Base-by-base conservation (phyloP, 1,140 invertebrate genomes). In the Neocloeon triangulifer region DNA sequence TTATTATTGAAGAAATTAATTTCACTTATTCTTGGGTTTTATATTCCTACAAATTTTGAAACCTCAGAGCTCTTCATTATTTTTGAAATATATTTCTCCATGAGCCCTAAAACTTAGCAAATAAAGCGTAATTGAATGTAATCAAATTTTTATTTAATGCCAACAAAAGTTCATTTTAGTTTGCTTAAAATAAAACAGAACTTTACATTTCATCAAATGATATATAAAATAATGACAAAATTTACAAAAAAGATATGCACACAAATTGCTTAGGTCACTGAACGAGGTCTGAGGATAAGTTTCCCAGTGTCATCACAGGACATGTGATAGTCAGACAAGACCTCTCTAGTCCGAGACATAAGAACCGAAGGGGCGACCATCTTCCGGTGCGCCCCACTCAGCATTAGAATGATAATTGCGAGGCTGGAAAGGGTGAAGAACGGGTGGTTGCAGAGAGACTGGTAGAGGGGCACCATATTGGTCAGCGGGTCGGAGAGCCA, bases 341-440 rank as follows among this genome's bases (percentile, higher is more conserved):
- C 88, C 23, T 64, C 69, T 25, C 88, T 61, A 17, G 85, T 85
- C 38, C 91, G 58, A 2, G 80, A 72, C 3, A 86, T 88, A 40
- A 97, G 86, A 46, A 97, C 96, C 42, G 82, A 86, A 8, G 89
- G 85, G 10, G 89, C 88, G 36, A 96, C 86, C 1, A 97, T 88
- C 50, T 84, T 64, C 53, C 85, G 81, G 50, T 96, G 91, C 26
- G 95, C 82, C 30, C 92, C 91, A 53, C 75, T 58, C 35, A 91
- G 59, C 44, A 95, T 89, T 33, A 97, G 61, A 39, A 86, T 54
- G 15, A 92, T 65, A 51, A 94, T 57, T 33, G 78, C 59, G 38
- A 85, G 58, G 44, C 84, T 80, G 38, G 82, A 82, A 41, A 88
- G 52, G n/a, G 86, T 77, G 55, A 97, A 97, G 47, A 94, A 85